Evolutionary conservation across 1,140 invertebrate genomes (phyloP), one percentile per base, ranked within the genome.

Genomic region (Periplaneta americana): DNA sequence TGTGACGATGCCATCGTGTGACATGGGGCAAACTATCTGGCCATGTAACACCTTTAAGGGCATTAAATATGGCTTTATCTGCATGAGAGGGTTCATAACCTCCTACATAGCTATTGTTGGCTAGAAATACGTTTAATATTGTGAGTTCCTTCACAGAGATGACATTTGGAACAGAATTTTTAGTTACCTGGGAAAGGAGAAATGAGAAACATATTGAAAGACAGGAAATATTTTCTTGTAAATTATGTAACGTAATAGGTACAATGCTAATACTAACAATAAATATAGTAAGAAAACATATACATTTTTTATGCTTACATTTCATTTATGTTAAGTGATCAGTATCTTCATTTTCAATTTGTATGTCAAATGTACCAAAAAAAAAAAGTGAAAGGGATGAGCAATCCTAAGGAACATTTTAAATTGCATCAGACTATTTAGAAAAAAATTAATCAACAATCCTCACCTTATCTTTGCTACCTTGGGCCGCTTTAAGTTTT

Each of bases 401-500:
- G 13, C 39, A 66, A 28, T 13, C 22, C 22, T 66, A 66, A 66
- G 4, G 22, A 8, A 6, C 22, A 66, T n/a, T 66, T 18, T 15
- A 3, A 28, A 28, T 66, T 66, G 28, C 48, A 66, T 66, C 48
- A 66, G 0, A 66, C 22, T n/a, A 28, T 11, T 66, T n/a, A 66
- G 22, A 2, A 48, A 66, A 3, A n/a, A 9, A 6, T 35, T 35
- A 78, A 28, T 36, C n/a, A 37, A 3, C 15, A n/a, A 28, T n/a
- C 88, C 85, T 89, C 88, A 95, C 94, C 92, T 92, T 92, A 10
- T 80, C 74, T 87, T 90, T 92, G 37, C 92, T 91, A 86, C 95
- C 94, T 88, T 96, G 96, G 18, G 93, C 91, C 83, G 92, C 89
- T 90, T 97, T 97, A 81, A 97, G 88, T 89, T 94, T 93, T 86